Evolutionary conservation across 2,113 vertebrate genomes (phyloP).

Genomic region (Sinosuthora webbiana): DNA sequence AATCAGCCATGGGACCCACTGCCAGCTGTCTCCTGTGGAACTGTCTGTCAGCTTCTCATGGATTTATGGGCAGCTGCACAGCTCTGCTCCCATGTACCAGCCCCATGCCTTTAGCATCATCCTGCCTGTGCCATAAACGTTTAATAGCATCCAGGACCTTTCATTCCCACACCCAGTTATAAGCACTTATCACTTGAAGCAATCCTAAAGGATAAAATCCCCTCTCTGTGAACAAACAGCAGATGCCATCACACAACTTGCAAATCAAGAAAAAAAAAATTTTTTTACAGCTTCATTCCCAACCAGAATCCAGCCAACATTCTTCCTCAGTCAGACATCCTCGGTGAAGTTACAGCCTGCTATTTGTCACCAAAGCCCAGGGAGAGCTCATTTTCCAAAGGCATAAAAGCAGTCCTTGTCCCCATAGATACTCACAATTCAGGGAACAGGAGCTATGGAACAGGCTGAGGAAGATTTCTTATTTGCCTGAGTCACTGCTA

Average conservation of each 20-base stretch:
- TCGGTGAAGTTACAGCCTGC: background rate
- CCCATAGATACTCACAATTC: background rate
- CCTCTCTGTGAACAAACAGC: background rate
- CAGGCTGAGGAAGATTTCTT: background rate
- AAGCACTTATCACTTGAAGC: background rate
- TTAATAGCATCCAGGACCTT: background rate
- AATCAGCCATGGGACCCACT: rapidly evolving
- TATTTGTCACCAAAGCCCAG: background rate
- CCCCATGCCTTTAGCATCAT: background rate
- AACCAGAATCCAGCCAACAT: background rate
- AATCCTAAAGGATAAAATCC: background rate
- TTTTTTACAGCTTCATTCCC: background rate
- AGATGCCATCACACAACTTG: constrained; percentile 6
- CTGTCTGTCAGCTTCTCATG: rapidly evolving
- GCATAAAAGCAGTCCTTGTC: background rate
- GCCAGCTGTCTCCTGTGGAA: background rate
- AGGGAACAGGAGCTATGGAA: background rate
- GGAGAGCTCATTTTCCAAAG: background rate
- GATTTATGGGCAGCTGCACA: background rate
- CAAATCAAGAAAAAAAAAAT: background rate
- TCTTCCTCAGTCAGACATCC: background rate
- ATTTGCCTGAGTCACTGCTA: background rate
- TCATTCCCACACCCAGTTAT: background rate
- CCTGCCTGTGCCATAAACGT: background rate
- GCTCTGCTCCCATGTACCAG: background rate